These are phyloP conservation scores for Mesorhabditis spiculigera DNA, from an alignment of 2,888 invertebrate species.

Conservation along the genomic window DNA sequence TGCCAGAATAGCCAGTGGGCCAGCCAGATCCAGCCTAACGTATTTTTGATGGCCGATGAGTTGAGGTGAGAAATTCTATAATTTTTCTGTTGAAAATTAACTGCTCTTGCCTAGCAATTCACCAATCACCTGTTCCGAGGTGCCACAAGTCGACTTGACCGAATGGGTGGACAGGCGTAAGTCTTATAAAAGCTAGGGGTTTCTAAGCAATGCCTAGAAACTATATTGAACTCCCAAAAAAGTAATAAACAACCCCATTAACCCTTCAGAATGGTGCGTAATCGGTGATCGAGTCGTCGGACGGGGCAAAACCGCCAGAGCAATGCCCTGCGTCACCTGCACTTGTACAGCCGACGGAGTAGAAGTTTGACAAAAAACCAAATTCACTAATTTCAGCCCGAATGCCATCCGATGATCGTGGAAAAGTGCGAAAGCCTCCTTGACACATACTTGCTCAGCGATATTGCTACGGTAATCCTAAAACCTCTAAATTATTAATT, in stretches of 20 bases:
- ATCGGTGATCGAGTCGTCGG: slow-evolving; percentile 54
- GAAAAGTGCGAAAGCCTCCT: slow-evolving; percentile 41
- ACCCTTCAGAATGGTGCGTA: slow-evolving; percentile 53
- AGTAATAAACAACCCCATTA: not conserved
- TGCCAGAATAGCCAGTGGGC: slow-evolving; percentile 73
- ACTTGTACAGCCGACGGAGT: slow-evolving; percentile 58
- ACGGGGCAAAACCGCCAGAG: slow-evolving; percentile 52
- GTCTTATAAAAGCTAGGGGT: slow-evolving; percentile 6
- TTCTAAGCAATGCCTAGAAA: not conserved
- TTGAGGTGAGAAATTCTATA: slow-evolving; percentile 40
- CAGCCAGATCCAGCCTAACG: slow-evolving; percentile 79
- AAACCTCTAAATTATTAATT: not conserved
- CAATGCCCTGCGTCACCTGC: slow-evolving; percentile 57
- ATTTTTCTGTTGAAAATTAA: not conserved
- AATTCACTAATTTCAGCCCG: slow-evolving; percentile 34
- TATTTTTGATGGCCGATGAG: slow-evolving; percentile 76
- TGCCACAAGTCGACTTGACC: slow-evolving; percentile 48
- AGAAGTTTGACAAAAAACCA: slow-evolving; percentile 9
- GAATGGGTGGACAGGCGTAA: slow-evolving; percentile 56
- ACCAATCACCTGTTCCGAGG: slow-evolving; percentile 52
- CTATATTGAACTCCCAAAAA: not conserved
- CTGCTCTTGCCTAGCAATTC: slow-evolving; percentile 48
- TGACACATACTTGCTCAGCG: slow-evolving; percentile 32
- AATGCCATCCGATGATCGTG: slow-evolving; percentile 55
- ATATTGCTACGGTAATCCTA: slow-evolving; percentile 28